A percentile compares a stretch with the other conserved stretches of the same genome.
Evolutionary conservation across 2,113 vertebrate genomes (phyloP).

Genomic region (Aythya baeri): DNA sequence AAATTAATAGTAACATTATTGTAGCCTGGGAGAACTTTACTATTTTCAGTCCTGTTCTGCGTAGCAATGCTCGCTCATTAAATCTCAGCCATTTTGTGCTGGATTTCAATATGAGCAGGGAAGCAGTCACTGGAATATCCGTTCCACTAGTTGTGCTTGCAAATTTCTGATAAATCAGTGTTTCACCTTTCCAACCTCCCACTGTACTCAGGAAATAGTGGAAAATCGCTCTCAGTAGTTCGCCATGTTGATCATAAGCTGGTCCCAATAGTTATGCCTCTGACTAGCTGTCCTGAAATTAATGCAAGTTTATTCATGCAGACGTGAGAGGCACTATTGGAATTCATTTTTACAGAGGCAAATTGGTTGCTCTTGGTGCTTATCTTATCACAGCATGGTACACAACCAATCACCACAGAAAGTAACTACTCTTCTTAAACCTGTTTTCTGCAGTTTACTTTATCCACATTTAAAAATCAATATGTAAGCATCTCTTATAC

Average conservation of each 20-base stretch:
- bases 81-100: not conserved
- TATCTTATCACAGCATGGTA: not conserved
- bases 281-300: not conserved
- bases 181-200: not conserved
- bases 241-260: fast-evolving
- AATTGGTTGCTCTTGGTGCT: not conserved
- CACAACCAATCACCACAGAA: not conserved
- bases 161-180: not conserved
- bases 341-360: not conserved
- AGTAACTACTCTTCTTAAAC: not conserved
- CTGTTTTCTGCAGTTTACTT: not conserved
- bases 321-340: not conserved
- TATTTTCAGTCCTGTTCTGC: not conserved
- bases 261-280: not conserved
- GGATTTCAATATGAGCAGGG: not conserved
- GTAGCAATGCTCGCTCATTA: not conserved
- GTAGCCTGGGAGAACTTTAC: not conserved
- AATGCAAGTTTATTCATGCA: not conserved
- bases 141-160: not conserved
- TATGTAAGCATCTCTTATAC: not conserved
- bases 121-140: not conserved
- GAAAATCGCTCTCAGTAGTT: not conserved
- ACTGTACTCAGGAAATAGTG: not conserved
- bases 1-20: not conserved
- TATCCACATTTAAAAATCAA: not conserved